Conservation (phyloP, 2,888 invertebrate genomes). For the Apotomis betuletana region DNA sequence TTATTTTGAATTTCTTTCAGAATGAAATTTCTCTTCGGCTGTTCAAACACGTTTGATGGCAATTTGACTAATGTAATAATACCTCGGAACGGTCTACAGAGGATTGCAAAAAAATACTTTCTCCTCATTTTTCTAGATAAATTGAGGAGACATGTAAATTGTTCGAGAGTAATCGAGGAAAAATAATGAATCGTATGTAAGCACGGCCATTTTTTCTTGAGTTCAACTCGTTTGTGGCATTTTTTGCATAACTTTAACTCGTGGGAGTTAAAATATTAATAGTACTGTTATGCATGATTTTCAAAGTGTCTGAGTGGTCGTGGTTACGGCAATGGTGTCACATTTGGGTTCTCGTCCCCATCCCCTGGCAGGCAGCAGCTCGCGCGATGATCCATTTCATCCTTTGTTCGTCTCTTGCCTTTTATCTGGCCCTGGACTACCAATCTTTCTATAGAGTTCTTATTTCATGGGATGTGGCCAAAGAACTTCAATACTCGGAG, state of each 20-base stretch:
- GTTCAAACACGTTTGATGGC: conserved; percentile 40
- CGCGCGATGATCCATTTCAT: no score
- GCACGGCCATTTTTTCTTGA: not conserved
- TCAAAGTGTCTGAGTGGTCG: no score
- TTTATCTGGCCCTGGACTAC: no score
- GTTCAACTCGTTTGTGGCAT: not conserved
- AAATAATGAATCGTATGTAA: conserved; percentile 19
- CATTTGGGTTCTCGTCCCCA: no score
- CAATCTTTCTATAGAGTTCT: no score
- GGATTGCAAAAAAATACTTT: conserved; percentile 28
- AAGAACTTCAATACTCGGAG: no score
- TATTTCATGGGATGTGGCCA: no score
- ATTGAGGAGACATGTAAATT: conserved; percentile 27
- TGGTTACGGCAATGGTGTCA: no score
- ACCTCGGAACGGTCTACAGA: conserved; percentile 26
- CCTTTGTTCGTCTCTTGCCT: no score
- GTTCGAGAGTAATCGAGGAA: conserved; percentile 22
- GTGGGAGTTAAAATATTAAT: no score
- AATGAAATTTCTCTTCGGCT: conserved; percentile 31
- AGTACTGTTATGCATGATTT: no score
- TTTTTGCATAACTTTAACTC: not conserved
- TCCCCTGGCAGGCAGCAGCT: no score
- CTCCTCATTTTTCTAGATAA: conserved; percentile 22
- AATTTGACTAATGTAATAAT: conserved; percentile 41
- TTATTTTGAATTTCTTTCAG: conserved; percentile 38